Evolutionary conservation across 2,113 vertebrate species (phyloP).

Genomic region (Tetraodon nigroviridis): DNA sequence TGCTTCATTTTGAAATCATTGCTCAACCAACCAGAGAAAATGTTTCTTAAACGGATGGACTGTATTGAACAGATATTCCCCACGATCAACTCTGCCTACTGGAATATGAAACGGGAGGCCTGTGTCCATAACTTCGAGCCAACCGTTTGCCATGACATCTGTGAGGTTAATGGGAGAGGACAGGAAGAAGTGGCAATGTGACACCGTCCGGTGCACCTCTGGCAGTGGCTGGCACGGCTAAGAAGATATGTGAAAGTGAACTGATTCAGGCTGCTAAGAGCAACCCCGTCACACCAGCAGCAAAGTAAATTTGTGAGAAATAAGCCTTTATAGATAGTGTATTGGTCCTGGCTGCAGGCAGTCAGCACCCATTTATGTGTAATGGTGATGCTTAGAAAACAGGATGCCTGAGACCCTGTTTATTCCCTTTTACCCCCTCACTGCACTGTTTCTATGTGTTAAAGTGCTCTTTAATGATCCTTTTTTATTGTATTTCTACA

Average conservation of each 20-base stretch:
- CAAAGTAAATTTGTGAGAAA: slow-evolving; percentile 71
- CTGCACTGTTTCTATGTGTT: slow-evolving; percentile 15
- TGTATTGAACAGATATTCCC: slow-evolving; percentile 40
- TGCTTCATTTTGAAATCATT: slow-evolving; percentile 47
- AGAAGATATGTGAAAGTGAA: slow-evolving; percentile 64
- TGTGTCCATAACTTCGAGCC: slow-evolving; percentile 49
- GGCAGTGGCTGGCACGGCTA: slow-evolving; percentile 45
- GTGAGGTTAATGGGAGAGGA: slow-evolving; percentile 71
- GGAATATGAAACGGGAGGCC: slow-evolving; percentile 64
- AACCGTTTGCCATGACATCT: slow-evolving; percentile 56
- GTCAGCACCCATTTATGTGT: slow-evolving; percentile 68
- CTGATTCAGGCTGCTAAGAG: slow-evolving; percentile 64
- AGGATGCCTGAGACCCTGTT: slow-evolving; percentile 35
- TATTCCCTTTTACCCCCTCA: slow-evolving; percentile 25
- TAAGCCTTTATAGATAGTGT: slow-evolving; percentile 66
- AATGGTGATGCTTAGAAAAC: slow-evolving; percentile 51
- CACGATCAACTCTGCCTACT: slow-evolving; percentile 33
- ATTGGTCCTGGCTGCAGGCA: slow-evolving; percentile 67
- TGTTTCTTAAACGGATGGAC: slow-evolving; percentile 31
- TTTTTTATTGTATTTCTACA: slow-evolving; percentile 7
- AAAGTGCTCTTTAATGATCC: slow-evolving; percentile 17
- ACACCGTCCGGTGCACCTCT: slow-evolving; percentile 58
- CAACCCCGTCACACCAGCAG: slow-evolving; percentile 51
- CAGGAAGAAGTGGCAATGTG: slow-evolving; percentile 53
- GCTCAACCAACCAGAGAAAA: slow-evolving; percentile 35